A percentile compares a stretch with the other conserved stretches of the same genome.
Conservation (phyloP, 1,140 invertebrate genomes). For the Pemphigus obesinymphae region DNA sequence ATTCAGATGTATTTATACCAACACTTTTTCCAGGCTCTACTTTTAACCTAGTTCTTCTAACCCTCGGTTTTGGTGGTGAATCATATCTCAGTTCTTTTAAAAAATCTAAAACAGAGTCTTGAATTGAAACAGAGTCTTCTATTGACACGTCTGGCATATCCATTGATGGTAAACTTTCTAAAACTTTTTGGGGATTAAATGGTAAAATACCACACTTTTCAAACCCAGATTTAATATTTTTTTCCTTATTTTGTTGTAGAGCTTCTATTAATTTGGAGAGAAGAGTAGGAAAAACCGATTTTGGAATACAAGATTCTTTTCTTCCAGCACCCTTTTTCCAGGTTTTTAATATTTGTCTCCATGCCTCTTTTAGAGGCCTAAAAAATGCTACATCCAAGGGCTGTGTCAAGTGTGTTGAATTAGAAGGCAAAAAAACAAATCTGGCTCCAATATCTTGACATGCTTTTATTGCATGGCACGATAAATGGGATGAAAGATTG, state of each 20-base stretch:
- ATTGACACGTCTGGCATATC: too few relatives aligned
- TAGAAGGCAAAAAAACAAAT: not conserved
- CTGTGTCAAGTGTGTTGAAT: not conserved
- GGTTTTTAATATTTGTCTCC: not conserved
- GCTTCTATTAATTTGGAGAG: not conserved
- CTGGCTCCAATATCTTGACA: not conserved
- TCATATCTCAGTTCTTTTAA: too few relatives aligned
- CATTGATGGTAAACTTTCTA: too few relatives aligned
- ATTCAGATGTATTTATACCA: too few relatives aligned
- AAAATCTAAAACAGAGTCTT: too few relatives aligned
- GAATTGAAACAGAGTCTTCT: too few relatives aligned
- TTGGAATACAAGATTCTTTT: not conserved
- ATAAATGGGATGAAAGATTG: not conserved
- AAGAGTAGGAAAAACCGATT: not conserved
- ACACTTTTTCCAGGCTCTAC: too few relatives aligned
- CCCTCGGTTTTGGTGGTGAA: too few relatives aligned
- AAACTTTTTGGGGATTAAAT: too few relatives aligned
- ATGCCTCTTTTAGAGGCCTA: not conserved
- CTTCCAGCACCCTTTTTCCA: not conserved
- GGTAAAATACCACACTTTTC: too few relatives aligned
- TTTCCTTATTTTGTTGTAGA: not conserved
- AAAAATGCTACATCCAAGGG: not conserved
- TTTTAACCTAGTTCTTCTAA: too few relatives aligned
- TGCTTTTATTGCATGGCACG: not conserved
- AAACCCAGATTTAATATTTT: not conserved